phyloP scores from a whole-genome alignment of 2,113 vertebrate genomes.

The Lampris megalopsis region DNA sequence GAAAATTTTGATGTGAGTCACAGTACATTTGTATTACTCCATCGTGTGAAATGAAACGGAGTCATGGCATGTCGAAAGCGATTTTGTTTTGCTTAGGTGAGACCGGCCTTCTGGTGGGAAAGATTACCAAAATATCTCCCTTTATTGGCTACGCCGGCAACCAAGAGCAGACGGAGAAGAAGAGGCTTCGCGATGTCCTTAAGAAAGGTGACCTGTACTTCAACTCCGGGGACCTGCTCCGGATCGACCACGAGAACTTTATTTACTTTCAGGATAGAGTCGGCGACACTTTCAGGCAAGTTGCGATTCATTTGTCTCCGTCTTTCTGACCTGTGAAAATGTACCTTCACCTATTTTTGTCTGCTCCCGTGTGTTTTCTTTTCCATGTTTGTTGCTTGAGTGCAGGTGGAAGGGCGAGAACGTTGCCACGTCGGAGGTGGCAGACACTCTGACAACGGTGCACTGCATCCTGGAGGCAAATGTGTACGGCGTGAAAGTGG shows the following conservation, averaged over 20 bases:
- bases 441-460: conserved; percentile 76
- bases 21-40: no score
- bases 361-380: not conserved
- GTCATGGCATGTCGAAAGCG: no score
- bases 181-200: conserved; percentile 87
- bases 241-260: conserved; percentile 84
- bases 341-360: not conserved
- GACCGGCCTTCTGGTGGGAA: conserved; percentile 87
- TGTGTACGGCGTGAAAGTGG: conserved; percentile 89
- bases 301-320: not conserved
- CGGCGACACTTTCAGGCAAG: conserved; percentile 93
- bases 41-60: no score
- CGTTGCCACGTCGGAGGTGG: conserved; percentile 91
- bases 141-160: conserved; percentile 89
- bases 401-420: conserved; percentile 96
- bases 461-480: conserved; percentile 87
- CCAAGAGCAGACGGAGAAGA: conserved; percentile 87
- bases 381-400: conserved; percentile 6
- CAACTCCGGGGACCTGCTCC: conserved; percentile 87
- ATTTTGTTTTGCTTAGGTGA: conserved; percentile 79
- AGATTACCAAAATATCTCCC: conserved; percentile 82
- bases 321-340: no score
- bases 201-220: conserved; percentile 90
- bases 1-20: not conserved
- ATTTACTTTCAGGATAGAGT: conserved; percentile 93